Conservation (phyloP, 2,113 vertebrate species). For the Trogon surrucura region DNA sequence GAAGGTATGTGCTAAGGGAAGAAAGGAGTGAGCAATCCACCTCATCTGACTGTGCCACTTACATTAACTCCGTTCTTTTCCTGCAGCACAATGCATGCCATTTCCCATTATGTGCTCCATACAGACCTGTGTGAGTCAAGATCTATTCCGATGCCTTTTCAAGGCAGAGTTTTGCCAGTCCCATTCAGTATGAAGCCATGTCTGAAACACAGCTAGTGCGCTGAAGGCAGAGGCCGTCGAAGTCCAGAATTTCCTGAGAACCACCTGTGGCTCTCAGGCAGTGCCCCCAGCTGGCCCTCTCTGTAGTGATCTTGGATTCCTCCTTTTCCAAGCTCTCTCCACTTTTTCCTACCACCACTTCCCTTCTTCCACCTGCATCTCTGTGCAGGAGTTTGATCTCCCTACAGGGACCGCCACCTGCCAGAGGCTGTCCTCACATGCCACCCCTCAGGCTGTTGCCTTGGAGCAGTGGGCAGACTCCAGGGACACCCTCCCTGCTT, state of each 20-base stretch:
- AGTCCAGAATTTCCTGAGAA: neutral
- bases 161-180: neutral
- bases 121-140: neutral
- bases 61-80: neutral
- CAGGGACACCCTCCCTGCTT: neutral
- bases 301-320: neutral
- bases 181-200: neutral
- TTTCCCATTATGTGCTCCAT: neutral
- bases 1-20: neutral
- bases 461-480: neutral
- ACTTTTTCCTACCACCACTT: neutral
- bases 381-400: neutral
- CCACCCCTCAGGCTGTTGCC: neutral
- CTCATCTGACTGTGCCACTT: neutral
- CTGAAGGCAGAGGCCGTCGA: neutral
- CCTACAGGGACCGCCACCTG: neutral
- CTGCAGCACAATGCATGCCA: neutral
- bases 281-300: neutral
- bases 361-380: neutral
- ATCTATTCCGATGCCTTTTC: neutral
- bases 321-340: neutral
- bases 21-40: neutral
- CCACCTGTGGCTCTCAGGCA: neutral
- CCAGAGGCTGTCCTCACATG: neutral
- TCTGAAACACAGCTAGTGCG: neutral